Conservation (phyloP, 2,888 invertebrate species). For the Caenorhabditis wallacei region DNA sequence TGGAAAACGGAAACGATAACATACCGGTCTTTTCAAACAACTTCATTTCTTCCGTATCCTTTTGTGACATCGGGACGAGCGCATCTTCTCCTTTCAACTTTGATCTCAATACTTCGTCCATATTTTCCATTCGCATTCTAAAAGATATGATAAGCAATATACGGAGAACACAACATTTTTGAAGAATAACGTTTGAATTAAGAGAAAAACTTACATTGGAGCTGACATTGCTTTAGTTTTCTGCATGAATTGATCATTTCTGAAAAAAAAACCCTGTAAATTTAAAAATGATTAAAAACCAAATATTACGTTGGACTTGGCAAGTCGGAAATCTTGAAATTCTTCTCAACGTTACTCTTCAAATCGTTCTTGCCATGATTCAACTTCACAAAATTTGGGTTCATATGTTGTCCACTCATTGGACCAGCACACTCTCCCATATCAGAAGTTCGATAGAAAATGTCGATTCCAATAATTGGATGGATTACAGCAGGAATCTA, state of each 20-base stretch:
- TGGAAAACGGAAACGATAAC: conserved; percentile 14
- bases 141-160: neutral
- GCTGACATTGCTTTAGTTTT: conserved; percentile 50
- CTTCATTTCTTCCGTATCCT: conserved; percentile 49
- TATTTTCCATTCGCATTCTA: conserved; percentile 59
- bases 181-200: no score
- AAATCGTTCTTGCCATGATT: conserved; percentile 41
- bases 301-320: conserved; percentile 23
- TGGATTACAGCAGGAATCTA: conserved; percentile 79
- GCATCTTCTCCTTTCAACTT: conserved; percentile 63
- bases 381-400: conserved; percentile 61
- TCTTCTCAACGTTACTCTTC: conserved; percentile 28
- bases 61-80: conserved; percentile 59
- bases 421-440: conserved; percentile 76
- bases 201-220: conserved; percentile 50
- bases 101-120: conserved; percentile 64
- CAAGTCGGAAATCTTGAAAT: conserved; percentile 15
- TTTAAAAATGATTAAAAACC: neutral
- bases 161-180: no score
- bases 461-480: conserved; percentile 80
- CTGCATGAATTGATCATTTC: conserved; percentile 60
- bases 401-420: conserved; percentile 50
- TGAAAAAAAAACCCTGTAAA: conserved; percentile 6
- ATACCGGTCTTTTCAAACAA: conserved; percentile 53
- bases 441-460: conserved; percentile 76